Evolutionary conservation across 1,140 invertebrate species (phyloP).

Genomic region (Palaemon carinicauda): DNA sequence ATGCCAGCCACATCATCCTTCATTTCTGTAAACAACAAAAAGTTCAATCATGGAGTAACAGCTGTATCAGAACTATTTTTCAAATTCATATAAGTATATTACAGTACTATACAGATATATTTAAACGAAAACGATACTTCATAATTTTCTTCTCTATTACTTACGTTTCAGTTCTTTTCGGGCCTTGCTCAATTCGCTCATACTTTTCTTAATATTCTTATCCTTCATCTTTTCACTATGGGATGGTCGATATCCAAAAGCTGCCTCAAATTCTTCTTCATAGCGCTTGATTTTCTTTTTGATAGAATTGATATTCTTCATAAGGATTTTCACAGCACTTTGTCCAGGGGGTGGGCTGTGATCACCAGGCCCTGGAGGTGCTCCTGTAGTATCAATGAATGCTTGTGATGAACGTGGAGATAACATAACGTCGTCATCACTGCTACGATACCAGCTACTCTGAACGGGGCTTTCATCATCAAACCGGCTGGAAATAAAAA

Average conservation of each 20-base stretch:
- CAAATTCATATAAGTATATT: too few relatives aligned
- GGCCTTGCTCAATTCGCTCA: conserved; percentile 79
- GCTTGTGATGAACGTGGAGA: conserved; percentile 43
- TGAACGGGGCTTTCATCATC: conserved; percentile 31
- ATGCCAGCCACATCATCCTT: conserved; percentile 73
- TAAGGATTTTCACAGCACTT: conserved; percentile 69
- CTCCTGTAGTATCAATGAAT: conserved; percentile 27
- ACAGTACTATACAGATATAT: not conserved
- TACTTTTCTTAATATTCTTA: conserved; percentile 79
- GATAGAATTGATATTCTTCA: conserved; percentile 77
- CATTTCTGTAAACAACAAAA: conserved; percentile 65
- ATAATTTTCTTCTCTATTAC: conserved; percentile 47
- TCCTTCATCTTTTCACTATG: conserved; percentile 88
- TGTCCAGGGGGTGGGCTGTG: conserved; percentile 63
- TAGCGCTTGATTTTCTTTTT: conserved; percentile 88
- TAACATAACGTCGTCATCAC: conserved; percentile 38
- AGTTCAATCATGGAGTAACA: conserved; percentile 1
- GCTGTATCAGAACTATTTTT: conserved; percentile 1
- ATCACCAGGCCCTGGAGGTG: conserved; percentile 62
- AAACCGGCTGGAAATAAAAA: conserved; percentile 41
- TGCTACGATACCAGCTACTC: conserved; percentile 46
- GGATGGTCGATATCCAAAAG: conserved; percentile 84
- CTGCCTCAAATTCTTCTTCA: conserved; percentile 84
- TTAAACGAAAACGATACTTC: too few relatives aligned
- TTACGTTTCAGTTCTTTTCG: conserved; percentile 82